Evolutionary conservation across 1,140 invertebrate species (phyloP).

Genomic region (Euborellia annulipes): DNA sequence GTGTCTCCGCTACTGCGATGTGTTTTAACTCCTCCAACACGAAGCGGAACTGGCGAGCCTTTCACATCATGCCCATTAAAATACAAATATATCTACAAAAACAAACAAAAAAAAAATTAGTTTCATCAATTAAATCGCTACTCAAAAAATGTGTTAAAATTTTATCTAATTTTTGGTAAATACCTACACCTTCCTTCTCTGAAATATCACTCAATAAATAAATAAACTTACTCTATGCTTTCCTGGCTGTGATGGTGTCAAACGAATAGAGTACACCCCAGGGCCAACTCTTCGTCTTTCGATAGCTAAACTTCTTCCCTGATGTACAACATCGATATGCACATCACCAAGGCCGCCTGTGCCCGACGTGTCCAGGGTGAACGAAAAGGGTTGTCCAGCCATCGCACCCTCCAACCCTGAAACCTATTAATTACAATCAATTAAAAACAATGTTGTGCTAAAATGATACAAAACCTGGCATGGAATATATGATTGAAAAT

Average conservation of each 20-base stretch:
- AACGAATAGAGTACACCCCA: too few species aligned
- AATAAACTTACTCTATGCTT: too few species aligned
- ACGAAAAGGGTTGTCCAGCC: slow-evolving; percentile 61
- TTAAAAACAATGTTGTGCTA: not conserved
- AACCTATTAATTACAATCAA: slow-evolving; percentile 27
- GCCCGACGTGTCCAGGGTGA: slow-evolving; percentile 64
- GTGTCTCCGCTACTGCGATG: slow-evolving; percentile 16
- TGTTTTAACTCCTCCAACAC: slow-evolving; percentile 50
- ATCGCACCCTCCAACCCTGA: slow-evolving; percentile 56
- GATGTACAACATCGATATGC: slow-evolving; percentile 68
- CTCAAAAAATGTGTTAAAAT: too few species aligned
- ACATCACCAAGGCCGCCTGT: slow-evolving; percentile 79
- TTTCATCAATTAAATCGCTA: too few species aligned
- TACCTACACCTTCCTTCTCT: too few species aligned
- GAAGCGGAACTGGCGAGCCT: slow-evolving; percentile 42
- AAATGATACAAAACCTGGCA: not conserved
- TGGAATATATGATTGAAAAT: slow-evolving; percentile 5
- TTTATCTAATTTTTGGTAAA: slow-evolving; percentile 57
- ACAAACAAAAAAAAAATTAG: too few species aligned
- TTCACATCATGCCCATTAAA: slow-evolving; percentile 94
- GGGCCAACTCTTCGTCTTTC: too few species aligned
- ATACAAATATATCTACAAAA: slow-evolving; percentile 60
- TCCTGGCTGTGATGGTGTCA: not conserved
- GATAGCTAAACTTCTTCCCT: slow-evolving; percentile 19
- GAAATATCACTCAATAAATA: too few species aligned